Evolutionary conservation across 1,140 invertebrate genomes (phyloP).

Genomic region (Drosophila quadrilineata): DNA sequence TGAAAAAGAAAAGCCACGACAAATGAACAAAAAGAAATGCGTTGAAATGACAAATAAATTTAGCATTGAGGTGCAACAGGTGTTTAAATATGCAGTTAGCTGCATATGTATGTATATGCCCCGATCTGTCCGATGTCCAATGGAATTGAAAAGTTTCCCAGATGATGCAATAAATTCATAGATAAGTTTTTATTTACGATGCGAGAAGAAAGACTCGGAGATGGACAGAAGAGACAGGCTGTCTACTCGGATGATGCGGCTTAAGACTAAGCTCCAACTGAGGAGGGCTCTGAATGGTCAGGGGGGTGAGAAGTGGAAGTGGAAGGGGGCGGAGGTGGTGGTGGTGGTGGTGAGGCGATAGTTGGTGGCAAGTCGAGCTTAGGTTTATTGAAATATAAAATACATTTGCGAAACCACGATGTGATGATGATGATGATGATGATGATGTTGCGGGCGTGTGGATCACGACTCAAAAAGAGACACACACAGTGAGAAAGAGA

Average conservation of each 20-base stretch:
- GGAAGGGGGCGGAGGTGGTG: too few species aligned
- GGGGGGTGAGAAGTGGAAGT: too few species aligned
- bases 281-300: too few species aligned
- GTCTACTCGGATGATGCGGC: conserved; percentile 48
- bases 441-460: conserved; percentile 17
- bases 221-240: conserved; percentile 38
- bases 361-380: too few species aligned
- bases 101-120: neutral
- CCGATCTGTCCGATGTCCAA: neutral
- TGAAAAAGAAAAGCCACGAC: conserved; percentile 72
- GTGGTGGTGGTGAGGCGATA: too few species aligned
- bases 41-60: conserved; percentile 76
- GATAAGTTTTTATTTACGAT: conserved; percentile 75
- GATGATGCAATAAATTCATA: conserved; percentile 76
- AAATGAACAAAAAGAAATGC: conserved; percentile 58
- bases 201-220: neutral
- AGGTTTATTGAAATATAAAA: conserved; percentile 66
- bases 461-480: conserved; percentile 44
- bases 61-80: conserved; percentile 63
- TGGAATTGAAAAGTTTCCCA: conserved; percentile 68
- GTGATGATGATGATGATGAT: neutral
- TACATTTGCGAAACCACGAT: conserved; percentile 4
- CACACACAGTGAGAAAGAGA: neutral
- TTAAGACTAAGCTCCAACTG: too few species aligned
- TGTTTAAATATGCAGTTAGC: conserved; percentile 38